These are phyloP conservation scores for Nymphalis urticae DNA, from an alignment of 2,888 invertebrate genomes.

Conservation along the genomic window DNA sequence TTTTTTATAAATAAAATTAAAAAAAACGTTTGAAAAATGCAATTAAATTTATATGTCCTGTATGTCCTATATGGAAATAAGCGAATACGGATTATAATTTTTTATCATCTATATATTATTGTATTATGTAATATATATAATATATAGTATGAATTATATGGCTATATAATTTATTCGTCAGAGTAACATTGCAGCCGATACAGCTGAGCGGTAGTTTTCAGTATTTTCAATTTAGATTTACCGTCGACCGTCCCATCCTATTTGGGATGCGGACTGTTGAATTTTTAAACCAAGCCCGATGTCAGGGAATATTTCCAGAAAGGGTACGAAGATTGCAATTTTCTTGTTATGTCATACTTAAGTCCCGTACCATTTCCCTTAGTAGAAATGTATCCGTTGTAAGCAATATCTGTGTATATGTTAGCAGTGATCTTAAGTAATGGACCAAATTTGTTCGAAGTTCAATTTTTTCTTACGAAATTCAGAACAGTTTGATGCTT, in stretches of 20 bases:
- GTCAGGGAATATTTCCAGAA: slow-evolving; percentile 21
- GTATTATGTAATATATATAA: background rate
- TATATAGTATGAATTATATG: background rate
- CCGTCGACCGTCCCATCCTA: slow-evolving; percentile 24
- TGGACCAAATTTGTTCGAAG: background rate
- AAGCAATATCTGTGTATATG: background rate
- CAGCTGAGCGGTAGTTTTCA: slow-evolving; percentile 18
- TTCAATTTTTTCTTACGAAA: too few relatives aligned
- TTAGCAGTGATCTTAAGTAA: background rate
- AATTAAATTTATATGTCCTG: too few relatives aligned
- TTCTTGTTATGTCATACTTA: slow-evolving; percentile 17
- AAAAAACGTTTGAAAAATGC: too few relatives aligned
- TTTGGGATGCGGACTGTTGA: slow-evolving; percentile 13
- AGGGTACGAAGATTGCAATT: slow-evolving; percentile 19
- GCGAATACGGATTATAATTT: too few relatives aligned
- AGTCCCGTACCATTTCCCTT: slow-evolving; percentile 11
- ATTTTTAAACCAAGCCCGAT: slow-evolving; percentile 25
- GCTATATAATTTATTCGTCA: slow-evolving; percentile 4
- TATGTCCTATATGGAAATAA: too few relatives aligned
- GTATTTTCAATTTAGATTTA: slow-evolving; percentile 35
- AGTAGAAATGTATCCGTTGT: background rate
- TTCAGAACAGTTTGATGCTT: too few relatives aligned
- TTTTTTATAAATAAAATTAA: too few relatives aligned
- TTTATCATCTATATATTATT: too few relatives aligned
- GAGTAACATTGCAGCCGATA: slow-evolving; percentile 6